Base-by-base conservation (phyloP, 2,797 vertebrate genomes). In the Corythornis leucogaster region DNA sequence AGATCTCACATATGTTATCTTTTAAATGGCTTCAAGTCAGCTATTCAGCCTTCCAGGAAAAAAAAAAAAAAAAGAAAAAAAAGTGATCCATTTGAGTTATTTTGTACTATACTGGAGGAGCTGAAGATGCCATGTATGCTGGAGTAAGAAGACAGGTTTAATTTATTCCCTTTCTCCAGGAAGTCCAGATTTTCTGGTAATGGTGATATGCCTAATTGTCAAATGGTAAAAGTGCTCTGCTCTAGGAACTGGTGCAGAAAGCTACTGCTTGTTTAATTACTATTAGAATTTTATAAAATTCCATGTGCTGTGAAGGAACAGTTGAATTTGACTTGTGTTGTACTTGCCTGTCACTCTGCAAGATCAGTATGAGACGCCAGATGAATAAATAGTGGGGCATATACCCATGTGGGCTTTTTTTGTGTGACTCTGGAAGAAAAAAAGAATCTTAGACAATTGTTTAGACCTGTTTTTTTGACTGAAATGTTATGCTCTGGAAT, bases 171-270 rank as follows among this genome's bases (percentile, higher is more conserved):
- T 93, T 83, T 14, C 3, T 74, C 40, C 4, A 9, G 18, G 59
- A 88, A 82, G 53, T 81, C 64, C 14, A 45, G 20, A 14, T 73
- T 69, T 92, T 83, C 77, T 81, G 16, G 6, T 81, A 38, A n/a
- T 35, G 46, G n/a, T 74, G 54, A 43, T 62, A 45, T 54, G 63
- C 42, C 38, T 91, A 16, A 55, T 35, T 75, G 58, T 93, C 43
- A 25, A 6, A 43, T 67, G 38, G 8, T 87, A 46, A 77, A 30
- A 53, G 58, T 80, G 43, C 54, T 85, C 50, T 85, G 71, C 45
- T 75, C 58, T 59, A 4, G 76, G 42, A 92, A 87, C 42, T 93
- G 17, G 38, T 87, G 25, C 38, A 87, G 80, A 76, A 93, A 89
- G 26, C 33, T 87, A 30, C 62, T 87, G 25, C 57, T 95, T 82